Percentiles rank a stretch among this genome's conserved stretches.
phyloP scores from a whole-genome alignment of 2,797 vertebrate species.

The Pteropus rufus region DNA sequence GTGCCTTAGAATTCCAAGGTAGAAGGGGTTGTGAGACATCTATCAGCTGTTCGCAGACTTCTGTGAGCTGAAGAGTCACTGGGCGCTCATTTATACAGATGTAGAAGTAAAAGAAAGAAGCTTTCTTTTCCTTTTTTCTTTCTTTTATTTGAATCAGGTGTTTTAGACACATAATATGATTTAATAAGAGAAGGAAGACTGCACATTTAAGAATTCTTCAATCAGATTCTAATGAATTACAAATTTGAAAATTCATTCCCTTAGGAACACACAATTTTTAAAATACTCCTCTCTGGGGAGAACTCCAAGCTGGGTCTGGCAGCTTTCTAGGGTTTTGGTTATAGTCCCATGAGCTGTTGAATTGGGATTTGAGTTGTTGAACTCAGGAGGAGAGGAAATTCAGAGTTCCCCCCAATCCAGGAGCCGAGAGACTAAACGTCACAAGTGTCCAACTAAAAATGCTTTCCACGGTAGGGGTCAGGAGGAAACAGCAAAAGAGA shows the following conservation, averaged over 20 bases:
- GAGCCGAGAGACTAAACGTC: not conserved
- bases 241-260: not conserved
- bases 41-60: not conserved
- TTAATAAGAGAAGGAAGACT: not conserved
- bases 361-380: not conserved
- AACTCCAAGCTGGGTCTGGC: not conserved
- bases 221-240: not conserved
- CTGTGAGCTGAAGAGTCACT: not conserved
- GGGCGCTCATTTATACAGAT: not conserved
- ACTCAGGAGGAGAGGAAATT: not conserved
- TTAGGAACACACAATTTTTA: not conserved
- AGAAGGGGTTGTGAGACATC: not conserved
- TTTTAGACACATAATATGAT: not conserved
- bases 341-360: not conserved
- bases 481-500: not conserved
- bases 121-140: not conserved
- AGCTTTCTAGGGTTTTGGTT: not conserved
- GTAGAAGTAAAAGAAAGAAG: not conserved
- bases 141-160: not conserved
- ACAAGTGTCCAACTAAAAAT: not conserved
- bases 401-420: not conserved
- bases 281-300: not conserved
- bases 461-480: not conserved
- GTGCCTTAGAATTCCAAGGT: not conserved
- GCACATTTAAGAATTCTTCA: not conserved